Evolutionary conservation across 2,113 vertebrate genomes (phyloP), one percentile per base, ranked within the genome.

Genomic region (Eurypyga helias): DNA sequence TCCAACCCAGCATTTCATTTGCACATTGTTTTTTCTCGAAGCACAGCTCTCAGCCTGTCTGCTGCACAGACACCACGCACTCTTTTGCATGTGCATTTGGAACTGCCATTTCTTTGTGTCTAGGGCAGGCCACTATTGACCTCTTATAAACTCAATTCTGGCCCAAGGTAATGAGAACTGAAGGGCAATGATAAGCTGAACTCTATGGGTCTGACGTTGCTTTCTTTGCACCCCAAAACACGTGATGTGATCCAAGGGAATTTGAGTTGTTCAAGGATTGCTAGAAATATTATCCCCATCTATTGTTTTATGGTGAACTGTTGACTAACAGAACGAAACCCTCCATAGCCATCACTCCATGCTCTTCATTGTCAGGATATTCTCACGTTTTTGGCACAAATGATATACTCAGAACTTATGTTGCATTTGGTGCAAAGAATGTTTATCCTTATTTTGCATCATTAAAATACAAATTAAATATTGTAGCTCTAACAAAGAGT

Each of bases 301-400:
- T 72, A 41, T 60, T 87, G 61, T 96, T 75, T 75, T 55, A 71
- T 41, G 36, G 45, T 82, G 93, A 96, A 93, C 34, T 95, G 91
- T 93, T 92, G 93, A 90, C 20, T 86, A 91, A 79, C 33, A 69
- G 61, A 97, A 92, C 34, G 1, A 95, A 49, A 83, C 41, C 87
- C 90, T 96, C 96, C 96, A 93, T 97, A 85, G 87, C 58, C 96
- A 98, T 98, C 81, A 96, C 96, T 93, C 91, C 98, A 97, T 96
- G 98, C 97, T 97, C 85, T 96, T 96, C 98, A 98, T 98, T 98
- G 92, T 96, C 84, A 51, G 97, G 86, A 98, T 95, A 94, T 34
- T 96, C 65, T 97, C 94, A 96, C 49, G 4, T 86, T 98, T 98
- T 98, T 98, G 98, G 97, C 98, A 98, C 97, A 98, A 98, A 98